Evolutionary conservation across 2,113 vertebrate species (phyloP), one percentile per base, ranked within the genome.

Genomic region (Notarius lentiginosus): DNA sequence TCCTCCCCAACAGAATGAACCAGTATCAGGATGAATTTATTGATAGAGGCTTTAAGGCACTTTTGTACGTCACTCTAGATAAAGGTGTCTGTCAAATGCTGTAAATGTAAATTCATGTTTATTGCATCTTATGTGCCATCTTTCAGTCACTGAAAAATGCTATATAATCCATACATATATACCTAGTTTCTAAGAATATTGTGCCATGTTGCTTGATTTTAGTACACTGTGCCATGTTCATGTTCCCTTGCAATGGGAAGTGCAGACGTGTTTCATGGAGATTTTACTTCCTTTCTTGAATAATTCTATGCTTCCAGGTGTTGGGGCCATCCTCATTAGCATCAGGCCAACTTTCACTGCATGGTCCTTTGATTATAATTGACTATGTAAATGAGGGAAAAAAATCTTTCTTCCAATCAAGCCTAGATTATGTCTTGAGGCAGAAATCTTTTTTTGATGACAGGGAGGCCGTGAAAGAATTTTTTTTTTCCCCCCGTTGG

Each of bases 301-400:
- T 82, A 83, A 83, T 83, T 27, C 75, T 72, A 20, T 17, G 72
- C 84, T 70, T 72, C 83, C 89, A 87, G 89, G 86, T 89, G 89
- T 87, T 85, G 34, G 76, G 83, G 75, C 83, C 61, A 47, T 75
- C 83, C 86, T 89, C 89, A 87, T 87, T 87, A 87, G 79, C 20
- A 82, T 41, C 27, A 84, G 87, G 34, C 51, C 65, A 27, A 83
- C 85, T 89, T 84, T 87, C 86, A 70, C 87, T 34, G 86, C 89
- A 82, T 86, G 70, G 27, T 79, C 61, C 86, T 90, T 60, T 85
- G 7, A 84, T 88, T 87, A 66, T 92, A 89, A 90, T 89, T 89
- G 70, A 85, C 79, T 20, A 65, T 92, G 89, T 60, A 92, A 91
- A 90, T 80, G 1, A 41, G 82, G 22, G 4, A 3, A 41, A n/a